Base-by-base conservation (phyloP, 2,888 invertebrate species). In the Tyria jacobaeae region DNA sequence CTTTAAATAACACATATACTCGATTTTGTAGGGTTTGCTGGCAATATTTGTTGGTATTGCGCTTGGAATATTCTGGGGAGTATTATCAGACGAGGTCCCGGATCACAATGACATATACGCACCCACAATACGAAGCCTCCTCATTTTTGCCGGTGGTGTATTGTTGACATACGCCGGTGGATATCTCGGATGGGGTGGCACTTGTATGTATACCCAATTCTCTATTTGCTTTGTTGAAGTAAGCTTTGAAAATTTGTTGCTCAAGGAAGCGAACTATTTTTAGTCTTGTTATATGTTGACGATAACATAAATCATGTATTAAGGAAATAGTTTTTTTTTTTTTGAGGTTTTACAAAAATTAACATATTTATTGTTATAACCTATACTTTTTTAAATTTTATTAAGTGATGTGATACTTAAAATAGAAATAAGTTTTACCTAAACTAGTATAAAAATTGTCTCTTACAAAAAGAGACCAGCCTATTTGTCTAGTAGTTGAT, bases 131-230 rank as follows among this genome's bases (percentile, higher is more conserved):
- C 86, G 91, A 57, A 92, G 92, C 68, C 64, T 92, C 41, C 85
- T 90, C 55, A 89, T 94, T 70, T 88, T 94, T 44, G 69, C 82
- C 25, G 91, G 90, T 49, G 93, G 93, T 5, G 73, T 88, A 54
- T 76, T 92, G 27, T 76, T 91, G 58, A 86, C 84, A 54, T 93
- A 93, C 68, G 84, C 83, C 57, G 72, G 86, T 25, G 90, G 86
- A 66, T 87, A 87, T 63, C 66, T 87, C 39, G 92, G 92, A 54
- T 93, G 93, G 92, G 93, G 93, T 48, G 93, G 93, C 58, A 87
- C 87, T 59, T 89, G 93, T 93, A 80, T 85, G 91, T 88, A 79
- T 62, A 48, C 52, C 37, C 49, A 47, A 60, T 57, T 64, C 59
- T 62, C 59, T 62, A 64, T 49, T 54, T 52, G 59, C 58, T 70